Percentiles rank a stretch among this genome's conserved stretches.
Evolutionary conservation across 1,140 invertebrate species (phyloP).

Genomic region (Drosophila suzukii): DNA sequence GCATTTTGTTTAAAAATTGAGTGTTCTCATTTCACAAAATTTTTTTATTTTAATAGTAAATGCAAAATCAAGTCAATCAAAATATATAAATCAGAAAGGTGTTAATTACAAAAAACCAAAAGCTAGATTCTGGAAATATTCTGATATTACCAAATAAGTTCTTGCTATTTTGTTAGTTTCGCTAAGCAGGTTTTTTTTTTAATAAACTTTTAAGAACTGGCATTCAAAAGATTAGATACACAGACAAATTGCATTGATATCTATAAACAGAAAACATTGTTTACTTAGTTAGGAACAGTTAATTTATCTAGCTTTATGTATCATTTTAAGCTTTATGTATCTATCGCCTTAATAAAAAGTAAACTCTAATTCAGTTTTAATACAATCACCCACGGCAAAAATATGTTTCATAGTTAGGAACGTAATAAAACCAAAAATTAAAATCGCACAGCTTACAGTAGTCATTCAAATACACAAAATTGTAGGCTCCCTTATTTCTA

Average conservation of each 20-base stretch:
- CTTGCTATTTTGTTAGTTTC: not conserved
- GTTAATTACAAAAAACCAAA: not conserved
- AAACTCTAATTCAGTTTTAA: not conserved
- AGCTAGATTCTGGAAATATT: not conserved
- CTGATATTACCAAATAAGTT: not conserved
- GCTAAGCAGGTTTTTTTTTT: not conserved
- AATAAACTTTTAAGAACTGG: not conserved
- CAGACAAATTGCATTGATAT: not conserved
- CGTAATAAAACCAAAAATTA: not conserved
- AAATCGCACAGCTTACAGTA: not conserved
- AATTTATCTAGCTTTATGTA: not conserved
- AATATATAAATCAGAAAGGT: not conserved
- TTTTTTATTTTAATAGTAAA: too few relatives aligned
- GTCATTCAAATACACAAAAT: too few relatives aligned
- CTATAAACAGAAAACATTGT: not conserved
- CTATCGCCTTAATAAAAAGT: not conserved
- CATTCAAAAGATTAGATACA: not conserved
- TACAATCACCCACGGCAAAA: conserved; percentile 4
- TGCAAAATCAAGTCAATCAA: not conserved
- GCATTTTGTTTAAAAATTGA: too few relatives aligned
- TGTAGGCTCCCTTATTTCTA: too few relatives aligned
- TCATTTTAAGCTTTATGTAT: not conserved
- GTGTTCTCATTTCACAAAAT: too few relatives aligned
- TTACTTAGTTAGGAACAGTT: not conserved
- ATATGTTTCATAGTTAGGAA: not conserved